Conservation (phyloP, 2,888 invertebrate genomes). For the Tipula lateralis region DNA sequence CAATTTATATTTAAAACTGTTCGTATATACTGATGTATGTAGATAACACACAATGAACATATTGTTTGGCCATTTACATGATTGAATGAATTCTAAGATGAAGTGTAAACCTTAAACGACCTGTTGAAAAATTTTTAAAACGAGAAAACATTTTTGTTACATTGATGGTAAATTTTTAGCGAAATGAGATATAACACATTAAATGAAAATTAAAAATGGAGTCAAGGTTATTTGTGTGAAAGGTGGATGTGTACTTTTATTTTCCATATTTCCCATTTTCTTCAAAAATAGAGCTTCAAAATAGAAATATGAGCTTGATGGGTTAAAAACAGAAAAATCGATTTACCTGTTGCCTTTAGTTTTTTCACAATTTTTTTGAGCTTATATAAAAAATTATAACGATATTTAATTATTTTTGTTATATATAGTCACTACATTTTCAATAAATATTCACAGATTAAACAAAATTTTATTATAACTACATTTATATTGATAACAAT, state of each 20-base stretch:
- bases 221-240: background rate
- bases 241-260: background rate
- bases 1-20: background rate
- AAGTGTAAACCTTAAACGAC: background rate
- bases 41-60: too few species aligned
- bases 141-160: background rate
- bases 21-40: background rate
- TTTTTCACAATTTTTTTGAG: background rate
- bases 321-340: background rate
- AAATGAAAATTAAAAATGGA: background rate
- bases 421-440: background rate
- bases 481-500: background rate
- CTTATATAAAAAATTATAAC: background rate
- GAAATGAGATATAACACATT: background rate
- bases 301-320: background rate
- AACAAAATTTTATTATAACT: background rate
- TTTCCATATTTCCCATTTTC: background rate
- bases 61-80: background rate
- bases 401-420: background rate
- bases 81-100: background rate
- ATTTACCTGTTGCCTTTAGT: background rate
- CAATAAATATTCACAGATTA: background rate
- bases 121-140: background rate
- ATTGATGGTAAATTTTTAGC: too few species aligned
- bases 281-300: background rate